phyloP scores from a whole-genome alignment of 1,140 invertebrate genomes.

The Caenorhabditis remanei region DNA sequence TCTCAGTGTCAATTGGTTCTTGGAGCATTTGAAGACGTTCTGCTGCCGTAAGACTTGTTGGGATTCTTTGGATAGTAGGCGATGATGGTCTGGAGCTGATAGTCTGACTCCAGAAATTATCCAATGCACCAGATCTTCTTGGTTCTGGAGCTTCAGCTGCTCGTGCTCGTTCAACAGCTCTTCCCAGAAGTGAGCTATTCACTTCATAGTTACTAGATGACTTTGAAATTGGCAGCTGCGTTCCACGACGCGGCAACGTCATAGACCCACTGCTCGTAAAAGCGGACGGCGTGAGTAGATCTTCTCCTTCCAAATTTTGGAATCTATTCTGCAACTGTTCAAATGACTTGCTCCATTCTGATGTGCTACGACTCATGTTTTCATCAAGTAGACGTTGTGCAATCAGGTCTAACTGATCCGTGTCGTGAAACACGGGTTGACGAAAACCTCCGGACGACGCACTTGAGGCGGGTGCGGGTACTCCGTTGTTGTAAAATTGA shows the following conservation, averaged over 20 bases:
- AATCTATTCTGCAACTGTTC: constrained; percentile 63
- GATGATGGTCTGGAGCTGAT: constrained; percentile 64
- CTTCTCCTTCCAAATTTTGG: constrained; percentile 1
- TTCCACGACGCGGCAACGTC: constrained; percentile 59
- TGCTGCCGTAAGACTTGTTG: constrained; percentile 66
- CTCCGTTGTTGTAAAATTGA: constrained; percentile 54
- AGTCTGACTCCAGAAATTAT: constrained; percentile 67
- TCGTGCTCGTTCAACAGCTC: constrained; percentile 60
- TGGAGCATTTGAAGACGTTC: constrained; percentile 69
- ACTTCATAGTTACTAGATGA: constrained; percentile 68
- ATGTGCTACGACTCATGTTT: constrained; percentile 64
- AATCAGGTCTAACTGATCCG: constrained; percentile 20
- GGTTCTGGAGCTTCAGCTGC: constrained; percentile 67
- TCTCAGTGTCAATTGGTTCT: constrained; percentile 63
- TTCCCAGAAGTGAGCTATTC: constrained; percentile 64
- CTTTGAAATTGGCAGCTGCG: constrained; percentile 58
- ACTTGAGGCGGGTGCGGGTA: constrained; percentile 12
- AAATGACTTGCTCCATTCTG: constrained; percentile 62
- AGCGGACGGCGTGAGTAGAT: constrained; percentile 8
- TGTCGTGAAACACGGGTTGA: constrained; percentile 48
- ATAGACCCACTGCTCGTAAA: constrained; percentile 60
- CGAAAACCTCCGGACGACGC: constrained; percentile 46
- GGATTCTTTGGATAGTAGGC: constrained; percentile 62
- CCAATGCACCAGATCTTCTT: constrained; percentile 60
- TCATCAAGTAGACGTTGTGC: constrained; percentile 59